These are phyloP conservation scores for Carabus problematicus DNA, from an alignment of 2,888 invertebrate species.

Conservation along the genomic window DNA sequence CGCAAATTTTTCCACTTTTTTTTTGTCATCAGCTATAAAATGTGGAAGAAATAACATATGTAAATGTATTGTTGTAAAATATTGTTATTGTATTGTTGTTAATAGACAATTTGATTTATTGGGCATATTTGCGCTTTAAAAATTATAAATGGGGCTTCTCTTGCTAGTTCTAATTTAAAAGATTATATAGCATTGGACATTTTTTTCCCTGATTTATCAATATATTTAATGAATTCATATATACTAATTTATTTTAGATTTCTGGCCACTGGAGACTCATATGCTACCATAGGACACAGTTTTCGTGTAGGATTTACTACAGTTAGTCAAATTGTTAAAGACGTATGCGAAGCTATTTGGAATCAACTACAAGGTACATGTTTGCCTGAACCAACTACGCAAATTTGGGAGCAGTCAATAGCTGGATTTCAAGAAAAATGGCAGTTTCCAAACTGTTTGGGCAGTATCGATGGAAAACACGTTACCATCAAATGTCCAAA, in stretches of 20 bases:
- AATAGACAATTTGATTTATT: not conserved
- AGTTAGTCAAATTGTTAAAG: constrained; percentile 45
- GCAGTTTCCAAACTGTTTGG: constrained; percentile 42
- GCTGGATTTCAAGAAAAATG: constrained; percentile 28
- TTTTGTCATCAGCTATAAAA: not conserved
- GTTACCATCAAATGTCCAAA: constrained; percentile 43
- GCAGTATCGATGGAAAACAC: constrained; percentile 41
- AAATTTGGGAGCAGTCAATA: constrained; percentile 43
- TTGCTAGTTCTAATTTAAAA: too few relatives aligned
- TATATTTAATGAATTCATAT: too few relatives aligned
- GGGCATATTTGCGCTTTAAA: not conserved
- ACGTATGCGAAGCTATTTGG: constrained; percentile 50
- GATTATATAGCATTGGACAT: too few relatives aligned
- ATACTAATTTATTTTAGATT: constrained; percentile 35
- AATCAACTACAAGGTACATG: constrained; percentile 46
- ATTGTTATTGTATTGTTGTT: not conserved
- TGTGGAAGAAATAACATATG: not conserved
- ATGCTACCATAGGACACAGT: constrained; percentile 1
- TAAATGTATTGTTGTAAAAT: not conserved
- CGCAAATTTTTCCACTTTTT: constrained; percentile 29
- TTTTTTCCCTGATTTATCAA: too few relatives aligned
- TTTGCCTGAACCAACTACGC: constrained; percentile 45
- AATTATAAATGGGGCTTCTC: too few relatives aligned
- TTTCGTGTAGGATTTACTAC: constrained; percentile 1
- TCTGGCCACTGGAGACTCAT: constrained; percentile 28